A percentile compares a stretch with the other conserved stretches of the same genome.
phyloP scores from a whole-genome alignment of 64 coral and sea anemone genomes.

The Trachythela sp. region DNA sequence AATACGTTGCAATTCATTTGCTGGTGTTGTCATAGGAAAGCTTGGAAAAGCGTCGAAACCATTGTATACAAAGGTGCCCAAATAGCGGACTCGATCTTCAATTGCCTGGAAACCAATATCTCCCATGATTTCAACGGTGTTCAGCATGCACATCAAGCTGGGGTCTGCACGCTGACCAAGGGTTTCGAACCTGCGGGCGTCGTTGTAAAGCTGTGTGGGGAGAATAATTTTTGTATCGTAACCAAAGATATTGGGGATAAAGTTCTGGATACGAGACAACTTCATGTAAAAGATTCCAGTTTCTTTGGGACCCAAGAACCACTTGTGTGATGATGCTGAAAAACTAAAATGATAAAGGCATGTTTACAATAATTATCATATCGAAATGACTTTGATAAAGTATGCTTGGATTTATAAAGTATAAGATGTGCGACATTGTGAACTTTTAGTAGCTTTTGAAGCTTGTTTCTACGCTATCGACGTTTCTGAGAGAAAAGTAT shows the following conservation, averaged over 20 bases:
- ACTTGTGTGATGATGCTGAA: constrained; percentile 7
- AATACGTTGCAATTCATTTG: neutral
- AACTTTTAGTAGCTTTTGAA: too few species aligned
- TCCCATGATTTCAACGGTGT: constrained; percentile 19
- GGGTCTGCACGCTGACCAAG: constrained; percentile 31
- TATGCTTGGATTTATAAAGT: too few species aligned
- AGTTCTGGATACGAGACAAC: neutral
- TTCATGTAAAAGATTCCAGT: constrained; percentile 38
- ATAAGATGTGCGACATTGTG: too few species aligned
- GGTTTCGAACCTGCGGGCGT: constrained; percentile 24
- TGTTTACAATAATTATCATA: neutral
- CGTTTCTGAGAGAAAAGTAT: too few species aligned
- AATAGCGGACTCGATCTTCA: neutral
- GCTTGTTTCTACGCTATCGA: too few species aligned
- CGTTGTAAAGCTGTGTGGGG: neutral
- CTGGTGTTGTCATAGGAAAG: neutral
- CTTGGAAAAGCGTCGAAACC: neutral
- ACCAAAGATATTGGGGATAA: constrained; percentile 23
- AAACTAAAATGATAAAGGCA: neutral
- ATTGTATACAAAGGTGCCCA: neutral
- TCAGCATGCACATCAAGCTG: neutral
- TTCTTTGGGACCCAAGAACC: constrained; percentile 31
- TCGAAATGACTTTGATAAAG: too few species aligned
- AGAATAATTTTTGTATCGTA: constrained; percentile 12
- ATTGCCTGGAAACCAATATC: neutral